Base-by-base conservation (phyloP, 2,113 vertebrate genomes). In the Cepphus grylle region DNA sequence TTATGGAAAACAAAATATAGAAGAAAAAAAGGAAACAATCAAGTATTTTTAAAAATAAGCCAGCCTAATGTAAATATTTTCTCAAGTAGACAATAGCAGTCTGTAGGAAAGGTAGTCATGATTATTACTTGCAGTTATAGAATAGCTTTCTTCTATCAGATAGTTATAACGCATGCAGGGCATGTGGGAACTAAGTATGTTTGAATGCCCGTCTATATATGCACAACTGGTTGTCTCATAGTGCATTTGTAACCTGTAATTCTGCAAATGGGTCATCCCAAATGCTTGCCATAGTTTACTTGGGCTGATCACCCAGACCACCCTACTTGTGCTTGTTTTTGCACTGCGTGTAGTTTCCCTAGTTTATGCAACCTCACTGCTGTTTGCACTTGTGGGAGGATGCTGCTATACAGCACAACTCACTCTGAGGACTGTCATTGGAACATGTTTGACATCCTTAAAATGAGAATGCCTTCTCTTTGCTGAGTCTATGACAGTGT, bases 321-420 rank as follows among this genome's bases (percentile, higher is more conserved):
- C 16, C 8, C 30, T 55, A 4, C 21, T 34, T 27, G 12, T 67
- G 11, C 30, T 71, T 81, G 19, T 25, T 86, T 73, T 62, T 15
- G 43, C n/a, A 55, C 43, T 0, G 0, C 5, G 2, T 0, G 3
- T 58, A 34, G 23, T 55, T 93, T 85, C 21, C 43, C 13, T 63
- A 5, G 16, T 45, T 86, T 62, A n/a, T 36, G 23, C 50, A 81
- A 23, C 40, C 16, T 89, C 21, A 17, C 52, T 43, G 61, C 38
- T 82, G 22, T 47, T 70, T 55, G 19, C 21, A n/a, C 16, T 8
- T 14, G 16, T n/a, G 56, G 43, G 34, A 89, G 43, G 38, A 53
- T 3, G 1, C 13, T 77, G 32, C 45, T 70, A 8, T 43, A 69
- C 27, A 89, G 49, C 47, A 53, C 30, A n/a, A 17, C 38, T 91